Conservation (phyloP, 2,888 invertebrate species). For the Notodonta ziczac region DNA sequence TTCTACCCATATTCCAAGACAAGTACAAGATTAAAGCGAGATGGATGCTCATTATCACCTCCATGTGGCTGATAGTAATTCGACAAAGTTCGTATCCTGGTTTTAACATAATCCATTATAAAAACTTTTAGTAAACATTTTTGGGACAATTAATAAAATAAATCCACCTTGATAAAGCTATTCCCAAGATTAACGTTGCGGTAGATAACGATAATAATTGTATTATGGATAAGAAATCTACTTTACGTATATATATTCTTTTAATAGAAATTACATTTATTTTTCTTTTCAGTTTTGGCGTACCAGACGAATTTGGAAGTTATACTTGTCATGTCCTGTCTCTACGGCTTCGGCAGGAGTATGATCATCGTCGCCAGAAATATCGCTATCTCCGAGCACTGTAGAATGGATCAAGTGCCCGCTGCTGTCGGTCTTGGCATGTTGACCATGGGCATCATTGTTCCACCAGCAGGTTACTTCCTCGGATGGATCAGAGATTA, state of each 20-base stretch:
- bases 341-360: constrained; percentile 89
- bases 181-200: background rate
- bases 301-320: constrained; percentile 81
- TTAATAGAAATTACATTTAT: background rate
- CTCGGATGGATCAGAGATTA: constrained; percentile 88
- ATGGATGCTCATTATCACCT: constrained; percentile 86
- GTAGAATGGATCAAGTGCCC: constrained; percentile 83
- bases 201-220: constrained; percentile 22
- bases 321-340: constrained; percentile 81
- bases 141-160: background rate
- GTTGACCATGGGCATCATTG: constrained; percentile 88
- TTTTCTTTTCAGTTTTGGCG: constrained; percentile 82
- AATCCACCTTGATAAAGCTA: background rate
- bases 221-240: constrained; percentile 18
- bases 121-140: background rate
- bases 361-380: constrained; percentile 90
- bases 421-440: constrained; percentile 90
- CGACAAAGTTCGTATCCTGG: constrained; percentile 80
- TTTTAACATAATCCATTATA: constrained; percentile 6
- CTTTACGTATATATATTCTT: background rate
- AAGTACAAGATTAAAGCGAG: constrained; percentile 85
- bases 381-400: constrained; percentile 87
- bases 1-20: constrained; percentile 86
- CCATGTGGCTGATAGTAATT: constrained; percentile 81
- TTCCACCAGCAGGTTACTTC: constrained; percentile 87